Conservation (phyloP, 2,888 invertebrate genomes). For the Oligia latruncula region DNA sequence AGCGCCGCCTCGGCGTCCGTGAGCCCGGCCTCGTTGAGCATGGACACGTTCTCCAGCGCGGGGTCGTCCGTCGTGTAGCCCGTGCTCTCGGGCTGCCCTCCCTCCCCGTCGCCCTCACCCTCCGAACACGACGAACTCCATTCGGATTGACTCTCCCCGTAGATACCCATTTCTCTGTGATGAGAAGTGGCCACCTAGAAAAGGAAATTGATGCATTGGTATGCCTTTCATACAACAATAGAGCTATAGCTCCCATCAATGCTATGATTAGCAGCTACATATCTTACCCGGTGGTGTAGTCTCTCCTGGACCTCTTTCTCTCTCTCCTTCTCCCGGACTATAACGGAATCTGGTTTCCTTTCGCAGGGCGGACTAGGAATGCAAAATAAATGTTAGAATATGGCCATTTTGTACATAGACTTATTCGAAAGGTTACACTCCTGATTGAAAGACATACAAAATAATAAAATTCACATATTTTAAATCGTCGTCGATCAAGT, state of each 20-base stretch:
- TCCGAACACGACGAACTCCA: constrained; percentile 93
- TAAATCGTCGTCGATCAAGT: background rate
- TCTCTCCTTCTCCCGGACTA: constrained; percentile 81
- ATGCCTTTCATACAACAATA: background rate
- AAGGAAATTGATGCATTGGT: constrained; percentile 10
- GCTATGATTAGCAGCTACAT: background rate
- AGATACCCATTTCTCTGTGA: constrained; percentile 85
- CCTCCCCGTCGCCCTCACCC: constrained; percentile 87
- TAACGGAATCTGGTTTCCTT: constrained; percentile 76
- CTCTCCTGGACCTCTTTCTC: constrained; percentile 82
- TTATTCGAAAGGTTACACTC: background rate
- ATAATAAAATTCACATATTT: background rate
- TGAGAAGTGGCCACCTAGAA: constrained; percentile 82
- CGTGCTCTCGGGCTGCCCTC: constrained; percentile 92
- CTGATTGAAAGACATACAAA: background rate
- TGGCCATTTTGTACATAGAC: background rate
- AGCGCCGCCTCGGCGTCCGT: constrained; percentile 97
- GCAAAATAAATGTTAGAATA: background rate
- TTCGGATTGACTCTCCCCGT: constrained; percentile 94
- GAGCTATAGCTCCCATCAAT: background rate
- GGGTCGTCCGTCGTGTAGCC: constrained; percentile 97
- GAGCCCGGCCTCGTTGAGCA: constrained; percentile 95
- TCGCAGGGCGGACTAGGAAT: constrained; percentile 77
- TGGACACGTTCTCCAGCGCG: constrained; percentile 95
- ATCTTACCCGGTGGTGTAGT: constrained; percentile 83